phyloP scores from a whole-genome alignment of 2,797 vertebrate species.

The Lindbergichthys nudifrons region DNA sequence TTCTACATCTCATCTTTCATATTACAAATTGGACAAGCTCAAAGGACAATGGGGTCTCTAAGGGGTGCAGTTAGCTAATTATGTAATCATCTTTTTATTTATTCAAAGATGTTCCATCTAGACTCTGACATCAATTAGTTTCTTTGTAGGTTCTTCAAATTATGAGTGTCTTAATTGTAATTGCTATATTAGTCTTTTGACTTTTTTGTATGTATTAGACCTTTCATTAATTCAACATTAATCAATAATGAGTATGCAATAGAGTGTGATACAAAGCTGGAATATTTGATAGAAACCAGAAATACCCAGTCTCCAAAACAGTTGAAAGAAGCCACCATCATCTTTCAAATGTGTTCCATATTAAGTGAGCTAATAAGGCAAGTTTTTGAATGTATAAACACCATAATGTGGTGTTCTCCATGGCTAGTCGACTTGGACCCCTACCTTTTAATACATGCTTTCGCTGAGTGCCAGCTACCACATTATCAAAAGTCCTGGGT shows the following conservation, averaged over 20 bases:
- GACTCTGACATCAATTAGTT: background rate
- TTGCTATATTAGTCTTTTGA: background rate
- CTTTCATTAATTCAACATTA: background rate
- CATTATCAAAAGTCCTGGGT: background rate
- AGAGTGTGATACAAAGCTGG: background rate
- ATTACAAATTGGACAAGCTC: background rate
- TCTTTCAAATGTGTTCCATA: too few relatives aligned
- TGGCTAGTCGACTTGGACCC: background rate
- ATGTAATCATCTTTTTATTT: constrained; percentile 14
- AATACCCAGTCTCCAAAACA: background rate
- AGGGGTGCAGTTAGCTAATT: background rate
- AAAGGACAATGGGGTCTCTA: too few relatives aligned
- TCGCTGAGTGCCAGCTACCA: background rate
- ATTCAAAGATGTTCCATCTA: constrained; percentile 3
- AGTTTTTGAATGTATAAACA: too few relatives aligned
- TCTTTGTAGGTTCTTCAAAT: background rate
- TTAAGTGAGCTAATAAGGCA: too few relatives aligned
- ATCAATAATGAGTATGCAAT: too few relatives aligned
- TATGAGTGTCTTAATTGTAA: background rate
- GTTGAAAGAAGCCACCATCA: background rate
- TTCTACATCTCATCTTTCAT: constrained; percentile 4
- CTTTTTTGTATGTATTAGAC: background rate
- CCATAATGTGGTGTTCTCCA: background rate
- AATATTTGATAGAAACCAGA: background rate
- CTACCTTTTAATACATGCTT: background rate